Base-by-base conservation (phyloP, 2,797 vertebrate genomes). In the Saxicola maurus region DNA sequence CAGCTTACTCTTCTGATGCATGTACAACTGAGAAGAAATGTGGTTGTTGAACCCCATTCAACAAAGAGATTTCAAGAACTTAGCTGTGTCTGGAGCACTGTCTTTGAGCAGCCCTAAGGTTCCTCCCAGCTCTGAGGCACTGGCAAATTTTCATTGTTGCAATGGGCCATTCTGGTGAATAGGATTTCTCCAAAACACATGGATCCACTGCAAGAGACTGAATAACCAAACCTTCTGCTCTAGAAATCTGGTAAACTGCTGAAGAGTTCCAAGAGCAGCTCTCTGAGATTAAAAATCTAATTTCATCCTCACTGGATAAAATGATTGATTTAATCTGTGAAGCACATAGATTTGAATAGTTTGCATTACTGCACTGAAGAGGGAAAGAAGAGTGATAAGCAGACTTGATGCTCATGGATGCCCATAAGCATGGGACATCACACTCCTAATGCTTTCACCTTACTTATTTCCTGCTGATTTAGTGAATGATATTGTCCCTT, bases 251-350 rank as follows among this genome's bases (percentile, higher is more conserved):
- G 9, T 51, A 46, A 72, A 84, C 52, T 43, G 28, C n/a, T 89
- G 4, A 76, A 46, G 43, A 51, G 55, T 3, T 69, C 61, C 9
- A 21, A 85, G 24, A 56, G 15, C 49, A 77, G 53, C 20, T 56
- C 45, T 81, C 55, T 0, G 7, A 78, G 35, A 53, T n/a, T 30
- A 51, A 43, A 86, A 65, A 33, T 8, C 11, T 69, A 62, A 62
- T 79, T 82, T 90, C 28, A 65, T 28, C 65, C 9, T 61, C 33
- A 33, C 11, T 37, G 43, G 40, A 79, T 85, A 84, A 86, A 83
- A 72, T 28, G 0, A 45, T 11, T 25, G 7, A 71, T 83, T 82
- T 49, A 71, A 86, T 49, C 68, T 57, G 59, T 65, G 35, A 93
- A 88, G 35, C 35, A 74, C 12, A 25, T 1, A 67, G n/a, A 69